Evolutionary conservation across 2,888 invertebrate genomes (phyloP).

Genomic region (Dermolepida albohirtum): DNA sequence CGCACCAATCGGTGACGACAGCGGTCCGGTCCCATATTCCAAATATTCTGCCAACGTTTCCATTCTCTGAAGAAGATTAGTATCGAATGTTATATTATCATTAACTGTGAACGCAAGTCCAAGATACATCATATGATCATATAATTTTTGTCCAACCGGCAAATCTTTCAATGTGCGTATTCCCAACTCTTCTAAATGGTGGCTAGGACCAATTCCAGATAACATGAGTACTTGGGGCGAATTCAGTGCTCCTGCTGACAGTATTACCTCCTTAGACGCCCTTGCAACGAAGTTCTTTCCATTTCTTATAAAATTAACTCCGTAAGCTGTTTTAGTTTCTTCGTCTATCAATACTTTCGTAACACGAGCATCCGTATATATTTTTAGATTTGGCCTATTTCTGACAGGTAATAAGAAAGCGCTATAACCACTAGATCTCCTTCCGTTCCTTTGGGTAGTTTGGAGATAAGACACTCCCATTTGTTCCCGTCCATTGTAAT

Average conservation of each 20-base stretch:
- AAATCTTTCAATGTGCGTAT: too few relatives aligned
- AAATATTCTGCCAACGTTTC: conserved; percentile 60
- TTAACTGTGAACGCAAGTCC: too few relatives aligned
- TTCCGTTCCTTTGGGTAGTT: conserved; percentile 70
- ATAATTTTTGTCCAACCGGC: too few relatives aligned
- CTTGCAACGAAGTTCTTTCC: conserved; percentile 57
- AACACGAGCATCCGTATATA: conserved; percentile 71
- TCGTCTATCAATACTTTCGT: conserved; percentile 77
- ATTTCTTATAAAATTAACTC: conserved; percentile 71
- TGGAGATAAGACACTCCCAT: conserved; percentile 74
- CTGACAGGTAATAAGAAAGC: conserved; percentile 73
- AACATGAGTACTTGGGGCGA: conserved; percentile 92
- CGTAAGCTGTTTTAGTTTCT: conserved; percentile 73
- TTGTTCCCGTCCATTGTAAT: conserved; percentile 75
- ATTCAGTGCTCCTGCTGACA: conserved; percentile 88
- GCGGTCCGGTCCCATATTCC: conserved; percentile 67
- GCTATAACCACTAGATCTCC: conserved; percentile 75
- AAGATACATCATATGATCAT: too few relatives aligned
- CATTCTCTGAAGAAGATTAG: not conserved
- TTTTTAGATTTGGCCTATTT: conserved; percentile 74
- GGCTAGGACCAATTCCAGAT: conserved; percentile 79
- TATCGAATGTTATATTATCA: too few relatives aligned
- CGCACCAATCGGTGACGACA: conserved; percentile 71
- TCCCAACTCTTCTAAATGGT: conserved; percentile 70
- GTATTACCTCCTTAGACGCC: conserved; percentile 83